Conservation (phyloP, 2,113 vertebrate species). For the Hemibagrus wyckioides region DNA sequence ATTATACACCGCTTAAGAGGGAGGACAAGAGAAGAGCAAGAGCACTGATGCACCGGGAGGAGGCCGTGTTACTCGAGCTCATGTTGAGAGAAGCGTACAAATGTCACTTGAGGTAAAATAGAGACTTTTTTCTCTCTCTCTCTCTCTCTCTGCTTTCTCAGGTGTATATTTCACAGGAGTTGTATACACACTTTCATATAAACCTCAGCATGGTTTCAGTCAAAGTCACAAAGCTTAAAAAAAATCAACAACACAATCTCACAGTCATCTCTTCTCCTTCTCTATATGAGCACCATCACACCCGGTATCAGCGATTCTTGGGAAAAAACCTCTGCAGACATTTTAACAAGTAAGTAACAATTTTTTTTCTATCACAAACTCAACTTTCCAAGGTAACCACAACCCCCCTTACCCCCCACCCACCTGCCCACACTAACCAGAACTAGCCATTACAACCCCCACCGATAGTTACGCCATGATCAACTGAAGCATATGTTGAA, state of each 20-base stretch:
- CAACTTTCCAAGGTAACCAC: no score
- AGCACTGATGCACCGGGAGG: constrained; percentile 22
- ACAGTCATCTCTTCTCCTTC: background rate
- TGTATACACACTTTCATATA: constrained; percentile 3
- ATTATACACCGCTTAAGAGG: constrained; percentile 24
- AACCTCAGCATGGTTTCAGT: background rate
- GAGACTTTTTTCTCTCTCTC: background rate
- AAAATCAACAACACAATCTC: background rate
- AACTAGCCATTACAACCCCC: no score
- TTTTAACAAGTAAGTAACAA: background rate
- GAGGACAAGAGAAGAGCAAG: constrained; percentile 33
- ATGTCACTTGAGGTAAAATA: constrained; percentile 21
- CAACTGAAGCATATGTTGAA: no score
- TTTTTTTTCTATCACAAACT: no score
- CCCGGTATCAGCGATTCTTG: background rate
- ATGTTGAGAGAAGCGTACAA: background rate
- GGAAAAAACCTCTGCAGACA: background rate
- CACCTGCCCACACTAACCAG: no score
- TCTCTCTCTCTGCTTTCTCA: background rate
- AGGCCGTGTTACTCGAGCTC: constrained; percentile 11
- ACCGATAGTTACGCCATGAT: no score
- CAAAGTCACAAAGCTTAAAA: background rate
- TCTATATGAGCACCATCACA: background rate
- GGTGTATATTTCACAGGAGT: constrained; percentile 28
- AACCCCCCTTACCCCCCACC: no score